A percentile compares a stretch with the other conserved stretches of the same genome.
phyloP scores from a whole-genome alignment of 2,888 invertebrate species.

The Trichopria drosophilae region DNA sequence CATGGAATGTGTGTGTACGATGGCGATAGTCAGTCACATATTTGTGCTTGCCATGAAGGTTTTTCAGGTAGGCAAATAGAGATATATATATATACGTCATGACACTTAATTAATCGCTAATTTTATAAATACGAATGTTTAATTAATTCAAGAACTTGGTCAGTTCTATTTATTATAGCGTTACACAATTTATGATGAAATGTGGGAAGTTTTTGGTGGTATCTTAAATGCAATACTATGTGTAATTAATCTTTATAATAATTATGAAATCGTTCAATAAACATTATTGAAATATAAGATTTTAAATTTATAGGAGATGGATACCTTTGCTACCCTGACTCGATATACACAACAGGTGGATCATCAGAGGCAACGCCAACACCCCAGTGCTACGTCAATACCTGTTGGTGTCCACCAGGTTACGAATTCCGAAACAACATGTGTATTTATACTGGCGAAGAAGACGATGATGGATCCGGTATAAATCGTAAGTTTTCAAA shows the following conservation, averaged over 20 bases:
- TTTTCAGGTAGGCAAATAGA: constrained; percentile 60
- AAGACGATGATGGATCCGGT: constrained; percentile 28
- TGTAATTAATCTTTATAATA: not conserved
- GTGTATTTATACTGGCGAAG: constrained; percentile 46
- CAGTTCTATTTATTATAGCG: too few species aligned
- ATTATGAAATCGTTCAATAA: not conserved
- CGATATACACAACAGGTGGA: constrained; percentile 43
- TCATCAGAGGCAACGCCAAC: constrained; percentile 41
- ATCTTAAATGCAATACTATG: too few species aligned
- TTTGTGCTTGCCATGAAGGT: constrained; percentile 62
- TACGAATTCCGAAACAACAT: constrained; percentile 54
- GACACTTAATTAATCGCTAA: too few species aligned
- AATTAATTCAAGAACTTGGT: too few species aligned
- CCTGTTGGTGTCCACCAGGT: constrained; percentile 66
- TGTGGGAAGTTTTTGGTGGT: too few species aligned
- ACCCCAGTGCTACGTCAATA: constrained; percentile 56
- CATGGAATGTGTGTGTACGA: constrained; percentile 60
- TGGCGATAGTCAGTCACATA: constrained; percentile 51
- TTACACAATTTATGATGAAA: too few species aligned
- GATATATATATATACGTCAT: too few species aligned
- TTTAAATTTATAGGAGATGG: constrained; percentile 53
- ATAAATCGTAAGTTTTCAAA: constrained; percentile 25
- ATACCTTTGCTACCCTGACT: constrained; percentile 56
- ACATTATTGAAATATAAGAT: constrained; percentile 3
- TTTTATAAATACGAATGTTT: too few species aligned